Evolutionary conservation across 2,797 vertebrate genomes (phyloP), one percentile per base, ranked within the genome.

Genomic region (Characodon lateralis): DNA sequence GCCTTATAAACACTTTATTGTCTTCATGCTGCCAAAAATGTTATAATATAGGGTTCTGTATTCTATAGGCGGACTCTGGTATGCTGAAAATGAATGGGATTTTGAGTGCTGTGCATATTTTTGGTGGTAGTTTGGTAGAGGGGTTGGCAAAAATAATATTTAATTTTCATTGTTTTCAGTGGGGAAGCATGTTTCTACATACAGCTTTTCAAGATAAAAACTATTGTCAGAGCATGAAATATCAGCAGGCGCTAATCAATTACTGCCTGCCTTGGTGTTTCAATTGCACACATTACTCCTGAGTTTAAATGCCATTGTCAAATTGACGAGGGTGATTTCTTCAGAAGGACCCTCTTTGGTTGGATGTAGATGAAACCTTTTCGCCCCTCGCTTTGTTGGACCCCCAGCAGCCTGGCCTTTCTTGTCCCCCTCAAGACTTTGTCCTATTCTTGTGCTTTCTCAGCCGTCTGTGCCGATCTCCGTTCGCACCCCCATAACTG

Each of bases 361-460:
- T 14, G 77, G 79, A 93, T 93, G 89, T 63, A 89, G 89, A 93
- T 89, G 85, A 91, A 89, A 71, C 82, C 86, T 89, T 94, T 93
- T 88, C 85, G n/a, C 6, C 83, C 78, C 71, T 51, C 1, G 77
- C 79, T 91, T 94, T 88, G 84, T 85, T 82, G 80, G 87, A 90
- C 87, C 88, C 81, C 89, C 88, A 48, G 84, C 73, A 84, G 87
- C 83, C 80, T 92, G 94, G 89, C 93, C 91, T 92, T 93, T 89
- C 77, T 75, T 35, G 73, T 88, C 74, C 89, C 90, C 88, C 91
- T 91, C 12, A 88, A 92, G 94, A 87, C 79, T 87, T 84, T 13
- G 48, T 87, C 87, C 89, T 65, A 91, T 94, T 94, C 93, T 95
- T 93, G 91, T 89, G 87, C 91, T 89, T 93, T 91, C 83, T 90